Conservation (phyloP, 2,113 vertebrate genomes). For the Pseudonaja textilis region DNA sequence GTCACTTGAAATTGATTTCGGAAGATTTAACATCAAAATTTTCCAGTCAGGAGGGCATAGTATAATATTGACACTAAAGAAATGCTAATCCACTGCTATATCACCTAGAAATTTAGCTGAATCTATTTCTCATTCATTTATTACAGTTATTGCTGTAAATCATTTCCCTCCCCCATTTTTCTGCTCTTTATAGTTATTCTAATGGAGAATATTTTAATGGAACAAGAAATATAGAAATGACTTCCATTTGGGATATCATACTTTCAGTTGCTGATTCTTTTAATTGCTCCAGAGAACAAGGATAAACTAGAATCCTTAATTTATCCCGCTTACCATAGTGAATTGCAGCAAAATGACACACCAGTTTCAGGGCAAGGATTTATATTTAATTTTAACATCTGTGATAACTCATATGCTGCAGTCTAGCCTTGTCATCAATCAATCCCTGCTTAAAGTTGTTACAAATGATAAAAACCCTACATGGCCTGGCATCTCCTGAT, state of each 20-base stretch:
- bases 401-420: not conserved
- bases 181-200: not conserved
- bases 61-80: not conserved
- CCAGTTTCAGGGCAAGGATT: not conserved
- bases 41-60: not conserved
- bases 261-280: not conserved
- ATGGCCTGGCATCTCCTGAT: not conserved
- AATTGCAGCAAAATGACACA: not conserved
- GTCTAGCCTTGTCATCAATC: not conserved
- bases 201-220: not conserved
- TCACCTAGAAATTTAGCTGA: not conserved
- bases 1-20: not conserved
- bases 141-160: not conserved
- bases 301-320: not conserved
- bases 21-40: not conserved
- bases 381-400: not conserved
- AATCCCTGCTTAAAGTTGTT: not conserved
- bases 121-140: not conserved
- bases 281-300: not conserved
- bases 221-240: not conserved
- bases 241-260: not conserved
- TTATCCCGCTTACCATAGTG: not conserved
- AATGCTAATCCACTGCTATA: not conserved
- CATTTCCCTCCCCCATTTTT: not conserved
- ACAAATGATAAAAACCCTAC: not conserved